Percentiles rank a stretch among this genome's conserved stretches.
Evolutionary conservation across 2,888 invertebrate genomes (phyloP).

Genomic region (Microctonus hyperodae): DNA sequence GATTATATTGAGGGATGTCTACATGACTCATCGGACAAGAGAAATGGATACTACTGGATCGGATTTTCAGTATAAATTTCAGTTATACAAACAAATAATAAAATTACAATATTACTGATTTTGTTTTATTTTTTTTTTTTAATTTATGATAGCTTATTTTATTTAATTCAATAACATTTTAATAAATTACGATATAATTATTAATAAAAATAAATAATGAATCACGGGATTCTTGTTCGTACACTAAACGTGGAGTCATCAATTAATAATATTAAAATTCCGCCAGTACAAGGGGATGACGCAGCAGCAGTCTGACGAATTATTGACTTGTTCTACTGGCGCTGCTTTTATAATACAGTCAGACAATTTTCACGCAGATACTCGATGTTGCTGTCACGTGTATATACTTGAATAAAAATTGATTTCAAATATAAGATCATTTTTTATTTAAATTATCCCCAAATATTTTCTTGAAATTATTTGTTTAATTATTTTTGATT

Average conservation of each 20-base stretch:
- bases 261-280: constrained; percentile 3
- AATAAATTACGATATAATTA: neutral
- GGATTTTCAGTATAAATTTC: neutral
- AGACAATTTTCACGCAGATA: neutral
- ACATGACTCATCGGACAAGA: neutral
- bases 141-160: neutral
- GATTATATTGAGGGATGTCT: neutral
- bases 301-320: constrained; percentile 25
- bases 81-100: neutral
- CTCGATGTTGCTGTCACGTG: constrained; percentile 24
- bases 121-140: neutral
- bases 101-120: neutral
- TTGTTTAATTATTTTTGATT: no score
- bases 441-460: no score
- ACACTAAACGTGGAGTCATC: neutral
- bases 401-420: neutral
- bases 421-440: no score
- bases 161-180: neutral
- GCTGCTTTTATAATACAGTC: constrained; percentile 3
- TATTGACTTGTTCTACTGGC: constrained; percentile 32
- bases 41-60: neutral
- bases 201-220: neutral
- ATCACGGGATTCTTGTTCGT: constrained; percentile 9
- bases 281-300: constrained; percentile 10
- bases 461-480: no score